Evolutionary conservation across 2,888 invertebrate genomes (phyloP).

Genomic region (Lumbricus terrestris): DNA sequence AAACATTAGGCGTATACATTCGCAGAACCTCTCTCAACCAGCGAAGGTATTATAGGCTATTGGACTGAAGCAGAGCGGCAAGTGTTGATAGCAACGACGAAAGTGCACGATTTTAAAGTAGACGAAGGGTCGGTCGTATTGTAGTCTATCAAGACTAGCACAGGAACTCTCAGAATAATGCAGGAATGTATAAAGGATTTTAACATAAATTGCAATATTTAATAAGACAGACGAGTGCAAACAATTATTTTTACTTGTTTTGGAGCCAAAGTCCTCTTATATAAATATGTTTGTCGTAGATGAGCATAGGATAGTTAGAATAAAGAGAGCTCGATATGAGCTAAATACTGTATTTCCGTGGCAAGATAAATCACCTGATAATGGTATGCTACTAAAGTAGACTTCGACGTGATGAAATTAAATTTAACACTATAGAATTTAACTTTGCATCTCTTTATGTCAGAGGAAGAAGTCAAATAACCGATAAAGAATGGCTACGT

Average conservation of each 20-base stretch:
- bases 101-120: neutral
- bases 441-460: neutral
- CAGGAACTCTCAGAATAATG: neutral
- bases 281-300: neutral
- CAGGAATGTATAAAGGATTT: neutral
- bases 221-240: too few relatives aligned
- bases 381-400: neutral
- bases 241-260: too few relatives aligned
- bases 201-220: too few relatives aligned
- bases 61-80: too few relatives aligned
- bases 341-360: neutral
- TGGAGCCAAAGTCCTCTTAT: too few relatives aligned
- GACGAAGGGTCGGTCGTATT: too few relatives aligned
- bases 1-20: neutral
- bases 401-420: neutral
- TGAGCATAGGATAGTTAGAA: neutral
- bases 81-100: neutral
- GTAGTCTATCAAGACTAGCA: too few relatives aligned
- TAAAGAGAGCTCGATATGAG: neutral
- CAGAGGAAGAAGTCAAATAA: neutral
- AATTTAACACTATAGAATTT: neutral
- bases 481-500: neutral
- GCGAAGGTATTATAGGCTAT: neutral
- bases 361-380: neutral
- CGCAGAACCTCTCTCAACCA: neutral